phyloP scores from a whole-genome alignment of 2,797 vertebrate species.

The Artibeus jamaicensis region DNA sequence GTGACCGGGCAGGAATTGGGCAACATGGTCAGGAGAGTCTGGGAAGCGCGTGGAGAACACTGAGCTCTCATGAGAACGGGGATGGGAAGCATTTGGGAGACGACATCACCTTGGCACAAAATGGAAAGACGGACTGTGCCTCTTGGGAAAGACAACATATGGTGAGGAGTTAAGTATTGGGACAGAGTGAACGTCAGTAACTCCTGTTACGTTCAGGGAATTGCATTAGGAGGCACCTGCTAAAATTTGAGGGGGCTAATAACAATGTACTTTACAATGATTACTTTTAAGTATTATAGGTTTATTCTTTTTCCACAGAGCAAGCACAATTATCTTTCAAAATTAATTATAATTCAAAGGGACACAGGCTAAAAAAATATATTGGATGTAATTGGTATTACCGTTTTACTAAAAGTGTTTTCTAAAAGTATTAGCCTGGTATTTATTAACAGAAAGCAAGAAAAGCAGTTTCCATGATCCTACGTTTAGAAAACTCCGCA shows the following conservation, averaged over 20 bases:
- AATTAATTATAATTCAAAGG: background rate
- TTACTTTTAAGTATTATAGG: background rate
- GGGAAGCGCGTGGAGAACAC: background rate
- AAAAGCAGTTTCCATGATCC: background rate
- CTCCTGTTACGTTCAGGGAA: background rate
- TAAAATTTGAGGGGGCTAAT: background rate
- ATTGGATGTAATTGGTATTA: background rate
- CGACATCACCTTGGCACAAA: background rate
- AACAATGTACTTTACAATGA: background rate
- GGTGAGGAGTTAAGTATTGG: background rate
- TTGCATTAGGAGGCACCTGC: background rate
- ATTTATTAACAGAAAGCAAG: background rate
- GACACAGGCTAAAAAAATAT: background rate
- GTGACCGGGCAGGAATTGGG: background rate
- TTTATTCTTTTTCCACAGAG: background rate
- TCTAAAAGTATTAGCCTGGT: background rate
- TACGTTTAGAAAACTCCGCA: background rate
- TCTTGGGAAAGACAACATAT: background rate
- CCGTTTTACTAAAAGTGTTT: background rate
- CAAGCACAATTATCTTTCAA: background rate
- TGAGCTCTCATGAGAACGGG: background rate
- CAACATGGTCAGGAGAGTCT: fast-evolving
- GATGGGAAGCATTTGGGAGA: background rate
- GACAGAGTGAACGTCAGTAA: background rate
- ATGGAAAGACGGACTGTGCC: background rate